A percentile compares a stretch with the other conserved stretches of the same genome.
These are phyloP conservation scores for Eulemur coronatus DNA, from an alignment of 2,797 vertebrate species.

Conservation along the genomic window DNA sequence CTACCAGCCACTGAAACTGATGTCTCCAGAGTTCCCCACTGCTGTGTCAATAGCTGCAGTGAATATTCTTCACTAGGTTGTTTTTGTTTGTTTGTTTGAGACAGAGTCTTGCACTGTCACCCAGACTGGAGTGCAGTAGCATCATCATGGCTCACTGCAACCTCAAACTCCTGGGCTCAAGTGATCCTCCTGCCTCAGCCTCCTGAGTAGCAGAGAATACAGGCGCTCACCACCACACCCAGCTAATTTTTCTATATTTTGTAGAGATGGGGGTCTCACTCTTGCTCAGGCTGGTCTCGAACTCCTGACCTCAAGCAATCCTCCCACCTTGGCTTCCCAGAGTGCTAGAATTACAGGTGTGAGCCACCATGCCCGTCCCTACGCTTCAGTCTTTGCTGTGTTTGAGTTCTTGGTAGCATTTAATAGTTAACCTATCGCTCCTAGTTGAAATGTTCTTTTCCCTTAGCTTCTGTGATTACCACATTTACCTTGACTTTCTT, in stretches of 20 bases:
- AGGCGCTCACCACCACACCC: no score
- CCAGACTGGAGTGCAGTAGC: no score
- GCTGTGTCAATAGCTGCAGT: fast-evolving
- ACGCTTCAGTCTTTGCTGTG: neutral
- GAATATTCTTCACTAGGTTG: neutral
- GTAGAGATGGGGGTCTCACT: no score
- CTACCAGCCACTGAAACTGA: neutral
- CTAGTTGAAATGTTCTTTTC: neutral
- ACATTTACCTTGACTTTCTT: neutral
- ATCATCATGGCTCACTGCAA: no score
- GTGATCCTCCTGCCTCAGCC: no score
- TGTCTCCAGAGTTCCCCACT: neutral
- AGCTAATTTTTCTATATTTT: no score
- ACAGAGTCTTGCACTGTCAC: no score
- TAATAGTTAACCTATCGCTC: neutral
- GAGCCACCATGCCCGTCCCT: neutral
- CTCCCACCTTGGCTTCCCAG: neutral
- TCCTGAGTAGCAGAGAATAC: no score
- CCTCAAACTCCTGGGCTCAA: no score
- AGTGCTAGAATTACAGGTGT: neutral
- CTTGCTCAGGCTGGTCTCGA: neutral
- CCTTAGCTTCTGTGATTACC: neutral
- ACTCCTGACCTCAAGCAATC: neutral
- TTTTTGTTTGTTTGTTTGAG: no score
- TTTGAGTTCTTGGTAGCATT: neutral